Conservation (phyloP, 2,113 vertebrate species). For the Ptilonorhynchus violaceus region DNA sequence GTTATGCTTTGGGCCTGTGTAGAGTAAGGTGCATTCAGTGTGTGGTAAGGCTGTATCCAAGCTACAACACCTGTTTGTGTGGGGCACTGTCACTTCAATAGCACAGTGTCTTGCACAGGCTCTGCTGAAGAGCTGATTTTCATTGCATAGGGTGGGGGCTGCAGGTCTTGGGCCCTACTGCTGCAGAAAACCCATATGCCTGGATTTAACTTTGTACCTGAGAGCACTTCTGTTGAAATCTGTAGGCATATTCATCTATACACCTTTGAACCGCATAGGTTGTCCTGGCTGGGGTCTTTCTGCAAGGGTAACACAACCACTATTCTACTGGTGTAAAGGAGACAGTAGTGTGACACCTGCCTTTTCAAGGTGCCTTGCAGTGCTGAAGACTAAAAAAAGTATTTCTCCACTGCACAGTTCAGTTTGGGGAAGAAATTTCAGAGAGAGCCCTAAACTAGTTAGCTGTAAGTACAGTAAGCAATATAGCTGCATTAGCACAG, state of each 20-base stretch:
- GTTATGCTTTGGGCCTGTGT: not conserved
- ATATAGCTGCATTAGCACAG: conserved; percentile 17
- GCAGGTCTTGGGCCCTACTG: not conserved
- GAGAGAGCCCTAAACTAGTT: conserved; percentile 21
- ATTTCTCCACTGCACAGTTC: not conserved
- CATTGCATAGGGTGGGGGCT: not conserved
- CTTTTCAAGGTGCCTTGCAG: not conserved
- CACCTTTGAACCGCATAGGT: not conserved
- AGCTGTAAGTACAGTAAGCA: not conserved
- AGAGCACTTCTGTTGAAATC: not conserved
- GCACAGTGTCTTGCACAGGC: not conserved
- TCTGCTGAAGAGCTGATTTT: not conserved
- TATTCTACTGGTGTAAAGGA: not conserved
- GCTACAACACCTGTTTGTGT: not conserved
- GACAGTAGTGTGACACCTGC: not conserved
- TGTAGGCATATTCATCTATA: not conserved
- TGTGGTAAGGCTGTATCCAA: not conserved
- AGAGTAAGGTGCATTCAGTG: not conserved
- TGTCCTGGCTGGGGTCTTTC: not conserved
- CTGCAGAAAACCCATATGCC: not conserved
- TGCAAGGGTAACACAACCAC: not conserved
- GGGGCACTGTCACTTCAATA: not conserved
- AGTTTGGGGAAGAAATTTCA: not conserved
- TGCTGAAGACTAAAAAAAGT: not conserved
- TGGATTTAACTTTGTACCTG: not conserved